Evolutionary conservation across 2,888 invertebrate genomes (phyloP), one percentile per base, ranked within the genome.

Genomic region (Watsonalla cultraria): DNA sequence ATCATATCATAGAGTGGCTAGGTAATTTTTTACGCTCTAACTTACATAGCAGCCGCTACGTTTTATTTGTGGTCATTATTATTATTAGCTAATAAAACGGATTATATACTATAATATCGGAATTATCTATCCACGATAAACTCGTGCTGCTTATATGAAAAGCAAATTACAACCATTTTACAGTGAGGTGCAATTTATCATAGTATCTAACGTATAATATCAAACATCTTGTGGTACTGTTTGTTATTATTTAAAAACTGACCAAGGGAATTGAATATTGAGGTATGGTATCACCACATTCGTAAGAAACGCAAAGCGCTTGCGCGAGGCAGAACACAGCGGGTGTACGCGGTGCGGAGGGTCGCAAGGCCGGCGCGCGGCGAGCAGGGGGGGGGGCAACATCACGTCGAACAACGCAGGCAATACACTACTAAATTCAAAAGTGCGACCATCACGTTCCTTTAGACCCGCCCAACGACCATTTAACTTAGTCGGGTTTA

Each of bases 371-470:
- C 86, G 84, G 82, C 76, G 82, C 68, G 86, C 75, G 77, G 83
- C 59, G 76, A 35, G 79, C 72, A 80, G 83, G 81, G 84, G 66
- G 84, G 66, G 80, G 68, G 80, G 81, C 77, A 78, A 87, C 85
- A 86, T 89, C 87, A 89, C 81, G 83, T 84, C 86, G 88, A 88
- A 89, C 86, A 86, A 87, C 88, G 84, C 83, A 84, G 78, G 70
- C 72, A 61, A 72, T 76, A 89, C 67, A 58, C 86, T 71, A 65
- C 83, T 64, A 80, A 84, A 76, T 86, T 76, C 60, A 80, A 70
- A 71, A 81, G 80, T 54, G 60, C 60, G 56, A 61, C 53, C 47
- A 52, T 51, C 52, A 51, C 59, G 64, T 65, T 53, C 51, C 52
- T 37, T 51, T 47, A 52, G 52, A 58, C 58, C 61, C 57, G 46